These are phyloP conservation scores for Eupithecia exiguata DNA, from an alignment of 2,888 invertebrate genomes.

Conservation along the genomic window DNA sequence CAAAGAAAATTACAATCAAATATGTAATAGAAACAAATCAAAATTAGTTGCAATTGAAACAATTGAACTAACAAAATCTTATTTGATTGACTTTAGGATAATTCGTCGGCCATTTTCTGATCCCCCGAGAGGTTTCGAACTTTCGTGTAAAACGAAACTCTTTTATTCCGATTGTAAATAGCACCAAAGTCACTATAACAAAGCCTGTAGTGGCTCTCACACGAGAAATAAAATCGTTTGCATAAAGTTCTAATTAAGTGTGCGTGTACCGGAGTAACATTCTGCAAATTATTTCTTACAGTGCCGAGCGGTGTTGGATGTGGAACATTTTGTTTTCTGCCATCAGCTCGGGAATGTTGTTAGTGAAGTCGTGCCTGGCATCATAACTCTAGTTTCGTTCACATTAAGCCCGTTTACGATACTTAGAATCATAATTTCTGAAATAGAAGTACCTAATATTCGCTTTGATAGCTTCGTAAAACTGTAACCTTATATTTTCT, in stretches of 20 bases:
- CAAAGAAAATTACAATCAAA: too few relatives aligned
- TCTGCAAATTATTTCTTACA: constrained; percentile 46
- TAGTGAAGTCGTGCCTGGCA: constrained; percentile 53
- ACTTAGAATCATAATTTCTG: constrained; percentile 39
- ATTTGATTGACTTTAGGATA: neutral
- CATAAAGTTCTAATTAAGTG: neutral
- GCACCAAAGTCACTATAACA: neutral
- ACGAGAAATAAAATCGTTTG: neutral
- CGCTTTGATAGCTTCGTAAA: constrained; percentile 12
- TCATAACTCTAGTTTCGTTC: constrained; percentile 47
- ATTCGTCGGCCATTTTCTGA: neutral
- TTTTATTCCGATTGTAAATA: neutral
- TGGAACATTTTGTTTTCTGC: constrained; percentile 47
- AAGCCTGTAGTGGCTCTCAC: neutral
- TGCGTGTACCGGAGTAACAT: constrained; percentile 34
- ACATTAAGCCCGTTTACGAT: constrained; percentile 42
- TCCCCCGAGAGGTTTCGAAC: neutral
- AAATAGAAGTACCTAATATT: constrained; percentile 35
- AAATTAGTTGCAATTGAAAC: too few relatives aligned
- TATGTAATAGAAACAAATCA: too few relatives aligned
- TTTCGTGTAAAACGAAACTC: neutral
- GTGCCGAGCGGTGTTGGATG: constrained; percentile 38
- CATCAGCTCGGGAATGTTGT: constrained; percentile 55
- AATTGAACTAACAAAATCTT: too few relatives aligned
- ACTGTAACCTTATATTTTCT: neutral